Base-by-base conservation (phyloP, 2,113 vertebrate species). In the Neolamprologus fasciatus region DNA sequence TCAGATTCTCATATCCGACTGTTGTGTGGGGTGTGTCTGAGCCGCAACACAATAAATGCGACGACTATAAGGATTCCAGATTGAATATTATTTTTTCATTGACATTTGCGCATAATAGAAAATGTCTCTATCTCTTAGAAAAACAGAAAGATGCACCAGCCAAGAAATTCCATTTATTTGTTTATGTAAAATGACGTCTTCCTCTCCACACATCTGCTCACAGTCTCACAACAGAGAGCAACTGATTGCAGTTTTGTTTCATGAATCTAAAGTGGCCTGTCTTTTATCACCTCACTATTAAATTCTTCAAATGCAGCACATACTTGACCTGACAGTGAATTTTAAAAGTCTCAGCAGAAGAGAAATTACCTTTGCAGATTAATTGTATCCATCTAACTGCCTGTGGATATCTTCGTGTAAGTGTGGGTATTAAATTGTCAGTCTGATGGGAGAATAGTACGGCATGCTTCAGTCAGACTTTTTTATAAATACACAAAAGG, bases 81-180 rank as follows among this genome's bases (percentile, higher is more conserved):
- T 84, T 42, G 76, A 79, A 89, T 90, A 88, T 86, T 85, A 61
- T 57, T 89, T 92, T 90, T 81, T 73, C 63, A 76, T 80, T 94
- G 91, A 91, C 92, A 90, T 94, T 94, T 93, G 63, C n/a, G 45
- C 81, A 85, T 66, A 89, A 86, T 81, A 73, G 19, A 55, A 91
- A 91, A 87, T 82, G 82, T 85, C 82, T 88, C 84, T 83, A 76
- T 90, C 83, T 82, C 23, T 76, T 63, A n/a, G 80, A 81, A 87
- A 89, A 88, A 35, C 76, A 7, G 9, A 85, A 80, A 89, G 83
- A 86, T 55, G 86, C 79, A 63, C 33, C 9, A 23, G 5, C 58
- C 28, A 78, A 83, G 84, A 85, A 91, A 91, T 92, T 93, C 85
- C 88, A 93, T 95, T 92, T 91, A 92, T 93, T 94, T 93, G 84